These are phyloP conservation scores for Villa cingulata DNA, from an alignment of 2,888 invertebrate species.

Conservation along the genomic window DNA sequence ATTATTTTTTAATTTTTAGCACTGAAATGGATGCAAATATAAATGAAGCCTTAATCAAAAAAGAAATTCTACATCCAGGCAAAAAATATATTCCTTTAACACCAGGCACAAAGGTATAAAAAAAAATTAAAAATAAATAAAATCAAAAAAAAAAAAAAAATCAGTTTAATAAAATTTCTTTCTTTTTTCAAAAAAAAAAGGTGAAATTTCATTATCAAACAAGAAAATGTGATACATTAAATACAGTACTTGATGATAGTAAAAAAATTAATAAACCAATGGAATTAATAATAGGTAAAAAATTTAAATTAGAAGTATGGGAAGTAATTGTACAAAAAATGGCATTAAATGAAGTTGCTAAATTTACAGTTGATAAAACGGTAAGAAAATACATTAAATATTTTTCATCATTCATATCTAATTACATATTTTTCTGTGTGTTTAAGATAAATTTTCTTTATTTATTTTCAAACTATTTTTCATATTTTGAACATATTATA, in stretches of 20 bases:
- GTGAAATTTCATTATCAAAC: conserved; percentile 83
- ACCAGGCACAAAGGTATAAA: conserved; percentile 59
- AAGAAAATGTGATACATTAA: conserved; percentile 51
- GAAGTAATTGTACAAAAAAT: conserved; percentile 87
- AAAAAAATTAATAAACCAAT: conserved; percentile 69
- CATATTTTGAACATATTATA: background rate
- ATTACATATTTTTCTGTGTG: too few relatives aligned
- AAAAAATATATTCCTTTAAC: conserved; percentile 49
- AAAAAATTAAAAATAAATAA: background rate
- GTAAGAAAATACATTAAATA: too few relatives aligned
- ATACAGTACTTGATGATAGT: conserved; percentile 72
- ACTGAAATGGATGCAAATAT: conserved; percentile 13
- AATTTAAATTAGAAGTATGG: conserved; percentile 96
- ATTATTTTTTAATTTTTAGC: too few relatives aligned
- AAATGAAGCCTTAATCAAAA: conserved; percentile 42
- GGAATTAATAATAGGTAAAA: conserved; percentile 89
- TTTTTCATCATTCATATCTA: too few relatives aligned
- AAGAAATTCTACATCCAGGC: conserved; percentile 54
- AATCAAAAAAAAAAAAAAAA: background rate
- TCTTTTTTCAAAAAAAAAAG: too few relatives aligned
- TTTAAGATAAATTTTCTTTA: too few relatives aligned
- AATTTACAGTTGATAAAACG: conserved; percentile 69
- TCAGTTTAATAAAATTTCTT: conserved; percentile 3
- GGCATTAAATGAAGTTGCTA: conserved; percentile 79
- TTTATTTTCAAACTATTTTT: conserved; percentile 29